Evolutionary conservation across 1,140 invertebrate genomes (phyloP), one percentile per base, ranked within the genome.

Genomic region (Vanessa atalanta): DNA sequence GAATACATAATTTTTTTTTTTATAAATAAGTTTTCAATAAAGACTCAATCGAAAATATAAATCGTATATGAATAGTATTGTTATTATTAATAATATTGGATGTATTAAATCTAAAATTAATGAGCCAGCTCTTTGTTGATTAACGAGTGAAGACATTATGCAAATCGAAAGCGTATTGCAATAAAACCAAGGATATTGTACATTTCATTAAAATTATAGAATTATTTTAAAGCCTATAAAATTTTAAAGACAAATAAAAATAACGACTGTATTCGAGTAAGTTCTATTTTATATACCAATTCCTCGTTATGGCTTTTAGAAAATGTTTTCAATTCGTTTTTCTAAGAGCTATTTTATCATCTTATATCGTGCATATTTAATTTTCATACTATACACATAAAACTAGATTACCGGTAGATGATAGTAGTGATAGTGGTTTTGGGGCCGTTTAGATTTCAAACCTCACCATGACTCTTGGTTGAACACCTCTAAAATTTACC

Each of bases 171-270:
- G 11, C 53, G 12, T 55, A 26, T 55, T 55, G 8, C 31, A 55
- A 66, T 53, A 53, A 66, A 37, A 43, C 5, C 31, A 37, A 43
- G 31, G 26, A 37, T 11, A 55, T 67, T 67, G 37, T 67, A 55
- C 15, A 67, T 37, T 67, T 43, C 50, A 67, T 67, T 55, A 47
- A 66, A 60, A 47, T 66, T 61, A 65, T 57, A 47, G 16, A 65
- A 57, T 43, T 16, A 13, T 60, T 70, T 75, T 74, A 65, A 50
- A 37, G 43, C 20, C 68, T 37, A 70, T 75, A 70, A 75, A 75
- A 64, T 47, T 65, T 43, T 65, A 65, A 75, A 61, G 47, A 13
- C 9, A 31, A 55, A 70, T 75, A 75, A 75, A 75, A 66, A 65
- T 70, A 61, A 53, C 63, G 60, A 31, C 53, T 66, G 63, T 65